Percentiles rank a stretch among this genome's conserved stretches.
Conservation (phyloP, 2,797 vertebrate genomes). For the Morus bassanus region DNA sequence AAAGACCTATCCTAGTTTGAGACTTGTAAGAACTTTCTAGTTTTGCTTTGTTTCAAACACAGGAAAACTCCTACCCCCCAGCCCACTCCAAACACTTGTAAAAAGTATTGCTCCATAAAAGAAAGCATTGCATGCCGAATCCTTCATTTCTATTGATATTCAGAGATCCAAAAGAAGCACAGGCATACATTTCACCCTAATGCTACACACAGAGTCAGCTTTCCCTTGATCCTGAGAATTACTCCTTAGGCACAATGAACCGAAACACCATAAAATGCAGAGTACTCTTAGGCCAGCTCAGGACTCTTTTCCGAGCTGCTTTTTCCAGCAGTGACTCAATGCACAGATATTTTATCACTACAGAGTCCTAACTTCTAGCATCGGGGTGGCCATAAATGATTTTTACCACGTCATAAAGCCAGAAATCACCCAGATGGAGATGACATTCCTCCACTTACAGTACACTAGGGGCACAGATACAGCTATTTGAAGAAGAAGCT, state of each 20-base stretch:
- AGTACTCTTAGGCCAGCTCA: not conserved
- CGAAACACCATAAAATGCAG: not conserved
- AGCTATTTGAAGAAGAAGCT: not conserved
- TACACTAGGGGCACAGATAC: constrained; percentile 2
- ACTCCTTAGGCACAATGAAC: not conserved
- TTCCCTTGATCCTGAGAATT: not conserved
- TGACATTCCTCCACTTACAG: constrained; percentile 38
- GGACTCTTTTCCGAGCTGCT: not conserved
- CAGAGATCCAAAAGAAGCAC: not conserved
- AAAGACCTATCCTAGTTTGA: not conserved
- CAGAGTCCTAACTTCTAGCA: not conserved
- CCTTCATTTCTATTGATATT: constrained; percentile 1
- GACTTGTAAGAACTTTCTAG: not conserved
- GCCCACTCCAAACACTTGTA: not conserved
- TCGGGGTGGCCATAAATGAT: constrained; percentile 34
- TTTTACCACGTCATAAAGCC: constrained; percentile 61
- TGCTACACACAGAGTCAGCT: not conserved
- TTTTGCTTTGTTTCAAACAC: not conserved
- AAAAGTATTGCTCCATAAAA: not conserved
- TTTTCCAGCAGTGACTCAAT: constrained; percentile 4
- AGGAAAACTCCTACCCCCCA: not conserved
- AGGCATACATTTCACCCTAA: not conserved
- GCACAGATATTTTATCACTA: not conserved
- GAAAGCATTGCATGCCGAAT: not conserved
- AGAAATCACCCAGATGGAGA: constrained; percentile 44